A percentile compares a stretch with the other conserved stretches of the same genome.
Evolutionary conservation across 2,113 vertebrate species (phyloP).

Genomic region (Cyanoderma ruficeps): DNA sequence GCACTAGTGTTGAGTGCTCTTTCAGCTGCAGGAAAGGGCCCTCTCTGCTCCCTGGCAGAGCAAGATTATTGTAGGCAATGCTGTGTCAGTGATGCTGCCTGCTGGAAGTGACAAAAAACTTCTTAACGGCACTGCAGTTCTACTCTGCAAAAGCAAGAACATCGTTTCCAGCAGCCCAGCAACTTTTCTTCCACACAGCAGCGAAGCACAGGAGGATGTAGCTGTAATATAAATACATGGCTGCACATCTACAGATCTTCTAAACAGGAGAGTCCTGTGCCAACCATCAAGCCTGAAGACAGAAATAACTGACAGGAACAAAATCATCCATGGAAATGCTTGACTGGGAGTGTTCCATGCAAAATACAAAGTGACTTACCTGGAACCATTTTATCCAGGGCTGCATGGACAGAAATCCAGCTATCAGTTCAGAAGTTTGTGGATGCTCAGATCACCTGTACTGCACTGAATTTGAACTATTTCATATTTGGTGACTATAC

Average conservation of each 20-base stretch:
- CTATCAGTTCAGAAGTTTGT: neutral
- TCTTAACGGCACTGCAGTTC: neutral
- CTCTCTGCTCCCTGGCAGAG: neutral
- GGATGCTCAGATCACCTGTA: neutral
- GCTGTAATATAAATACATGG: neutral
- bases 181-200: neutral
- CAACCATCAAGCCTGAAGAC: neutral
- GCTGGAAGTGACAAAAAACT: neutral
- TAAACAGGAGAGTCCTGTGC: neutral
- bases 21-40: neutral
- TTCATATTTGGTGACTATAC: neutral
- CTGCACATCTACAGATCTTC: neutral
- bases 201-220: neutral
- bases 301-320: neutral
- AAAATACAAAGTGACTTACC: neutral
- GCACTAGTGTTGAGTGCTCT: neutral
- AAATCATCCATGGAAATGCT: neutral
- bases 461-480: neutral
- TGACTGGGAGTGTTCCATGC: neutral
- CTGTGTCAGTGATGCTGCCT: neutral
- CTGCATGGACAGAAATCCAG: neutral
- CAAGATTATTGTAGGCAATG: neutral
- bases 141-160: neutral
- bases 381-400: neutral
- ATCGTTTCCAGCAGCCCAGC: accelerated